A percentile compares a stretch with the other conserved stretches of the same genome.
These are phyloP conservation scores for Charanyca ferruginea DNA, from an alignment of 2,888 invertebrate genomes.

Conservation along the genomic window DNA sequence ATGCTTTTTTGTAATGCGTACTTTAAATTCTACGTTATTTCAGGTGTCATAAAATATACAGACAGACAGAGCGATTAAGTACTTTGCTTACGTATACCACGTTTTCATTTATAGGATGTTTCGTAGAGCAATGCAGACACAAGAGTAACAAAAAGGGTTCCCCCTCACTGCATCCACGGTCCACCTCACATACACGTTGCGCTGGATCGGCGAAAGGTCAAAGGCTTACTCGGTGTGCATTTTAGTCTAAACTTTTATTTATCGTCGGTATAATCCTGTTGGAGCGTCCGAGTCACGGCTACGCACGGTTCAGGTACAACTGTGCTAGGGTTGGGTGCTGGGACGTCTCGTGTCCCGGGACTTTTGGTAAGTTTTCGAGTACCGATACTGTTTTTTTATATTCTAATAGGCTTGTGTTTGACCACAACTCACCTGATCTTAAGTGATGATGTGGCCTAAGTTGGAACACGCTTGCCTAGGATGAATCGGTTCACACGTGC, in stretches of 20 bases:
- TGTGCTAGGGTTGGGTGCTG: too few relatives aligned
- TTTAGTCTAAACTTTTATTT: neutral
- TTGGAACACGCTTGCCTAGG: too few relatives aligned
- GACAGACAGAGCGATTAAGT: neutral
- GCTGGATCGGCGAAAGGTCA: neutral
- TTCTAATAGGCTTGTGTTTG: too few relatives aligned
- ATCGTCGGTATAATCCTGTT: neutral
- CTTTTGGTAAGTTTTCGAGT: too few relatives aligned
- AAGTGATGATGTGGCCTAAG: too few relatives aligned
- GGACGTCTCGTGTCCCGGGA: too few relatives aligned
- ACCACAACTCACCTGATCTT: too few relatives aligned
- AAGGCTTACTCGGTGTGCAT: neutral
- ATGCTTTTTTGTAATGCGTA: slow-evolving; percentile 24
- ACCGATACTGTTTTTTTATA: too few relatives aligned
- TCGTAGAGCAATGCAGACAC: neutral
- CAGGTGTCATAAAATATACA: slow-evolving; percentile 7
- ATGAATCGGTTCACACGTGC: too few relatives aligned
- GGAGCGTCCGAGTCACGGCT: neutral
- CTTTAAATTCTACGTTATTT: slow-evolving; percentile 20
- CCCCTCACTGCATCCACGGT: neutral
- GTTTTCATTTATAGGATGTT: neutral
- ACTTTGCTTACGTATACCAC: too few relatives aligned
- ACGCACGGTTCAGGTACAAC: neutral
- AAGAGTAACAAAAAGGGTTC: neutral
- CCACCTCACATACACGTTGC: neutral